Conservation (phyloP, 2,888 invertebrate genomes). For the Euzetes globulus region DNA sequence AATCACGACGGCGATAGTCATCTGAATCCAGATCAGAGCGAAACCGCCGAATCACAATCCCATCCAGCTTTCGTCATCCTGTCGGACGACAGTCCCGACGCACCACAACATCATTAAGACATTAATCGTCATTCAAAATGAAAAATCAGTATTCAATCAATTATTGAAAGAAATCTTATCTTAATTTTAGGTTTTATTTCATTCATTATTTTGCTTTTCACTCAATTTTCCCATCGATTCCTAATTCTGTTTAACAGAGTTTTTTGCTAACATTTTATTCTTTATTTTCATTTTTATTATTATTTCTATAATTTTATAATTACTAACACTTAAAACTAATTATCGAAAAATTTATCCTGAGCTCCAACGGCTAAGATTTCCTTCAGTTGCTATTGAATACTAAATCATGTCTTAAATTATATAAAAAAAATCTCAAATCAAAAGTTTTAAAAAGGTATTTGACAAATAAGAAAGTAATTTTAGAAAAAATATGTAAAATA, state of each 20-base stretch:
- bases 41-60: conserved; percentile 17
- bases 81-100: conserved; percentile 9
- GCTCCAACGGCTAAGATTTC: no score
- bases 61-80: conserved; percentile 17
- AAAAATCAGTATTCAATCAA: conserved; percentile 1
- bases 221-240: neutral
- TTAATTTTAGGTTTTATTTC: no score
- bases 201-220: neutral
- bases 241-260: no score
- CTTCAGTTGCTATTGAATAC: no score
- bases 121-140: neutral
- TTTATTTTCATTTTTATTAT: neutral
- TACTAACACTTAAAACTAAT: no score
- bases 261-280: no score
- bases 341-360: no score
- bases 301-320: neutral
- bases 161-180: neutral
- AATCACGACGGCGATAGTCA: conserved; percentile 20
- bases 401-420: no score
- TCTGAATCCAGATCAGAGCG: neutral
- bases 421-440: no score
- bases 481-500: no score
- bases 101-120: conserved; percentile 3
- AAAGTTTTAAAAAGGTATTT: no score
- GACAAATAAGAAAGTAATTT: no score